Conservation (phyloP, 2,113 vertebrate genomes). For the Ptilorrhoa leucosticta region DNA sequence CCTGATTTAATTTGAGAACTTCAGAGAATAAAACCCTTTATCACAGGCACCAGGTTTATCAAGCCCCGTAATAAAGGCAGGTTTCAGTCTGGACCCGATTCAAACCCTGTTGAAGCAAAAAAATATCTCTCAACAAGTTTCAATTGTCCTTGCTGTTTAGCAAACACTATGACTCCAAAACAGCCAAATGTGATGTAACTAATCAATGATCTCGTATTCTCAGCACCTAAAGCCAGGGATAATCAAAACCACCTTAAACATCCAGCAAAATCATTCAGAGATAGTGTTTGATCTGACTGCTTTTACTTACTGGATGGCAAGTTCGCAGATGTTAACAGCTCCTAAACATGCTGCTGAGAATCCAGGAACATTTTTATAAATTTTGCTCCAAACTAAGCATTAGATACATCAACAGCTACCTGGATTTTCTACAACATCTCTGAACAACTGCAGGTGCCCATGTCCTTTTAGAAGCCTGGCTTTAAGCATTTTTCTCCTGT, state of each 20-base stretch:
- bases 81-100: neutral
- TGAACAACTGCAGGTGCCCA: neutral
- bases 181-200: neutral
- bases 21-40: neutral
- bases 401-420: neutral
- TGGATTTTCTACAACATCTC: neutral
- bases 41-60: neutral
- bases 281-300: neutral
- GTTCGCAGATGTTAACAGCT: neutral
- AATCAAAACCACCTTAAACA: neutral
- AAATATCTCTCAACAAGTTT: neutral
- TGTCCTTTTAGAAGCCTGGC: neutral
- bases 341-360: neutral
- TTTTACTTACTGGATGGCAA: neutral
- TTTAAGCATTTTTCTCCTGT: neutral
- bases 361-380: neutral
- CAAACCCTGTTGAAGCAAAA: neutral
- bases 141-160: neutral
- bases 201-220: neutral
- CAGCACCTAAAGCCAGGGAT: neutral
- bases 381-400: neutral
- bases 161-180: neutral
- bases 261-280: neutral
- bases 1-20: slow-evolving; percentile 17
- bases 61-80: neutral